Evolutionary conservation across 2,113 vertebrate genomes (phyloP), one percentile per base, ranked within the genome.

Genomic region (Nesoenas mayeri): DNA sequence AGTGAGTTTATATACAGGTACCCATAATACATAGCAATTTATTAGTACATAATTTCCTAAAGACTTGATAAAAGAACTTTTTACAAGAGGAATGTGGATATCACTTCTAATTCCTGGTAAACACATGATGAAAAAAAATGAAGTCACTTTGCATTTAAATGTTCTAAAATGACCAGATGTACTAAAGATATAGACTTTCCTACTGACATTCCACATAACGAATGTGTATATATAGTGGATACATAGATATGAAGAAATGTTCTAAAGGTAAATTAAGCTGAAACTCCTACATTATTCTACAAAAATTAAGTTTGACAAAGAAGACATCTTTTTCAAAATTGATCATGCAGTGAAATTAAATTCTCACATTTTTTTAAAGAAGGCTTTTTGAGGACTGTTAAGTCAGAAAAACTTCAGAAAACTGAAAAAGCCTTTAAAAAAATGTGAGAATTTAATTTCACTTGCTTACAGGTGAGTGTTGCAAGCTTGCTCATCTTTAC

Each of bases 231-330:
- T 25, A 26, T 19, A 88, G 38, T 36, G 88, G 65, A 74, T 42
- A 42, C 0, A 0, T 4, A 74, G 48, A 21, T n/a, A 58, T 5
- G 7, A 90, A 86, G 26, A 77, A 26, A 70, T 6, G 7, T 85
- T 71, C 77, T 77, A 51, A 40, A 74, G 14, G 62, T 73, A 84
- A 80, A 91, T 56, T 77, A 91, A 86, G 44, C 54, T 66, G 47
- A 73, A 92, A 90, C 88, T 85, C 82, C 79, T 80, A 92, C 72
- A 58, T 42, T 14, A 80, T 12, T 29, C 28, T 66, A 84, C 12
- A 80, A 95, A 85, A 92, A 74, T 21, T 80, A 71, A 79, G 32
- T 78, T 56, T 91, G 73, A 87, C 38, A 72, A n/a, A n/a, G n/a
- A 91, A 84, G 69, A 42, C 24, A 56, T 24, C 26, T 64, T 38